Conservation (phyloP, 1,140 invertebrate genomes). For the Drosophila saltans region DNA sequence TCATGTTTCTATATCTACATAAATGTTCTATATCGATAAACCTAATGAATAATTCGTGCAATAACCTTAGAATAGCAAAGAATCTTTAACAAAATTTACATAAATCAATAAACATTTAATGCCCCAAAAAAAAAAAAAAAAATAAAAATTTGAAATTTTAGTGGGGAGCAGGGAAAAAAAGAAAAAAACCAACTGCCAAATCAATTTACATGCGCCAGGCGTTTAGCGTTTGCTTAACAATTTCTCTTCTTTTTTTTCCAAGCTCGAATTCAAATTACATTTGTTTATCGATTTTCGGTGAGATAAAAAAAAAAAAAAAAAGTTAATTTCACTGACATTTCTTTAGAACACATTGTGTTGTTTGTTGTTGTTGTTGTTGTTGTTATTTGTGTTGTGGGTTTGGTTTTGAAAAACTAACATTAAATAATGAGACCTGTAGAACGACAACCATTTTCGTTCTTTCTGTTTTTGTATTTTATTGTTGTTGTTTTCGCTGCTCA, state of each 20-base stretch:
- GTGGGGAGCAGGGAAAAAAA: neutral
- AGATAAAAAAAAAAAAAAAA: constrained; percentile 10
- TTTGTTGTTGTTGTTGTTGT: neutral
- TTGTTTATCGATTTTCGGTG: constrained; percentile 34
- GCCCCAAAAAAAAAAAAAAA: constrained; percentile 4
- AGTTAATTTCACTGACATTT: constrained; percentile 56
- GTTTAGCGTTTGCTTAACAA: constrained; percentile 16
- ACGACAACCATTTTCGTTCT: constrained; percentile 19
- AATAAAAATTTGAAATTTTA: constrained; percentile 40
- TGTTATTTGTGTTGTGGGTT: no score
- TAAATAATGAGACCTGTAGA: constrained; percentile 59
- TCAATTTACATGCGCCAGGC: constrained; percentile 29
- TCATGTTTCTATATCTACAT: constrained; percentile 23
- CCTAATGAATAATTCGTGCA: constrained; percentile 47
- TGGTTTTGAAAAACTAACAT: neutral
- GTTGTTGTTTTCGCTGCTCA: constrained; percentile 1
- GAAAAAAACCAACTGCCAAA: constrained; percentile 24
- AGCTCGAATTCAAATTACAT: constrained; percentile 52
- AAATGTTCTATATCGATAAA: constrained; percentile 38
- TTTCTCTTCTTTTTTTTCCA: constrained; percentile 8
- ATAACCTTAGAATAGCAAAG: constrained; percentile 44
- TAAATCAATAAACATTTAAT: constrained; percentile 74
- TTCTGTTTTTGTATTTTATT: constrained; percentile 13
- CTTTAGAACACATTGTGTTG: constrained; percentile 8
- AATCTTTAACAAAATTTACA: constrained; percentile 46